Evolutionary conservation across 2,797 vertebrate species (phyloP), one percentile per base, ranked within the genome.

Genomic region (Crypturellus tataupa): DNA sequence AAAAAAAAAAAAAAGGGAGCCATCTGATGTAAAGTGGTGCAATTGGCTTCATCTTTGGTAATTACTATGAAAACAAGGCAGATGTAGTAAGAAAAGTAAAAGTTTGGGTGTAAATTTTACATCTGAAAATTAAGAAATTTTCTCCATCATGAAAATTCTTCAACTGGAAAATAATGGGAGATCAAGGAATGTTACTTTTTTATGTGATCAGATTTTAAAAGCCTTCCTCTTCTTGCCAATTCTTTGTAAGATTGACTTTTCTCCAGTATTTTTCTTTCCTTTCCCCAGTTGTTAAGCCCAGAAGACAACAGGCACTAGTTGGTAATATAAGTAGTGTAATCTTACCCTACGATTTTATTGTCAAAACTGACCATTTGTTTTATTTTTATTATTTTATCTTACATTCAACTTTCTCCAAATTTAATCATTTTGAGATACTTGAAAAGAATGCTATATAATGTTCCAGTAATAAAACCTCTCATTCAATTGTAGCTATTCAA

Each of bases 401-500:
- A 33, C 8, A 33, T 85, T 85, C 65, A 17, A 1, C 93, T 92
- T 84, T 64, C 87, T 93, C 58, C 91, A 68, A 92, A 92, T 85
- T 73, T 55, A 56, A 20, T 64, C 27, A 69, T 89, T 90, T 63
- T 17, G 64, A 89, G 72, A 60, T 81, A 68, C 60, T 95, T 89
- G 70, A 79, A 95, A 92, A 87, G 72, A 91, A 87, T 51, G 27
- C 29, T 47, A 6, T 71, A 39, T 95, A 81, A 76, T 80, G 64
- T 88, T 73, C 44, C 68, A 86, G 62, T 85, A 88, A 91, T 84
- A 93, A 87, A 85, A 93, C 46, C 25, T 93, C 64, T 65, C 29
- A 86, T 95, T 96, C 73, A 90, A 37, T 49, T 75, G 59, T 35
- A 90, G 64, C 67, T 87, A 62, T 93, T 94, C 79, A 89, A 5